Evolutionary conservation across 2,888 invertebrate genomes (phyloP).

Genomic region (Iphiclides podalirius): DNA sequence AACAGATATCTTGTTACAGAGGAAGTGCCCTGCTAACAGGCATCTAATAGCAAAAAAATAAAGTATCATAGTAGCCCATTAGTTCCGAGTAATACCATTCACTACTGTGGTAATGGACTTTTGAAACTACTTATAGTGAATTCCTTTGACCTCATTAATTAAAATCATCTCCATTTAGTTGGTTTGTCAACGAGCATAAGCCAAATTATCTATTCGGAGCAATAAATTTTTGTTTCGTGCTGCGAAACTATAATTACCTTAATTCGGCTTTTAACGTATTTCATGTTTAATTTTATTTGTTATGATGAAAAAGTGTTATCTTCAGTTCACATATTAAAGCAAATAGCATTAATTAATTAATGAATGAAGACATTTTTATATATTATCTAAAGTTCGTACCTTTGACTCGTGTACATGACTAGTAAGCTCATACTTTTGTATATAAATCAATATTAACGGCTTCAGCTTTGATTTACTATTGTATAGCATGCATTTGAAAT

Average conservation of each 20-base stretch:
- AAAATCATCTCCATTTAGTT: too few species aligned
- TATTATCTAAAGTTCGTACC: conserved; percentile 3
- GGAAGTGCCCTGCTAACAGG: too few species aligned
- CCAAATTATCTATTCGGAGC: neutral
- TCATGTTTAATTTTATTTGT: neutral
- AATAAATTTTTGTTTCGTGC: neutral
- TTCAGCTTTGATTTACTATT: conserved; percentile 12
- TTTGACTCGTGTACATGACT: neutral
- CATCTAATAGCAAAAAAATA: too few species aligned
- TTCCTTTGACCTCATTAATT: too few species aligned
- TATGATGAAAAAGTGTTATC: neutral
- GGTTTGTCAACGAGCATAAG: too few species aligned
- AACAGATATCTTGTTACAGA: too few species aligned
- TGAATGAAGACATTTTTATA: neutral
- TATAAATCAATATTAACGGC: conserved; percentile 15
- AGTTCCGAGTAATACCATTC: neutral
- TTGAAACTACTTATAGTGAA: neutral
- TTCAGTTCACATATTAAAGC: neutral
- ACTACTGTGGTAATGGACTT: conserved; percentile 5
- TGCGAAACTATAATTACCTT: neutral
- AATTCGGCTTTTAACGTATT: neutral
- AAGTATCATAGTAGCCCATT: neutral
- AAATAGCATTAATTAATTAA: conserved; percentile 2
- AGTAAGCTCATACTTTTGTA: conserved; percentile 8
- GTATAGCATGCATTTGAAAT: neutral